These are phyloP conservation scores for Ennomos quercinarius DNA, from an alignment of 2,888 invertebrate genomes.

Conservation along the genomic window DNA sequence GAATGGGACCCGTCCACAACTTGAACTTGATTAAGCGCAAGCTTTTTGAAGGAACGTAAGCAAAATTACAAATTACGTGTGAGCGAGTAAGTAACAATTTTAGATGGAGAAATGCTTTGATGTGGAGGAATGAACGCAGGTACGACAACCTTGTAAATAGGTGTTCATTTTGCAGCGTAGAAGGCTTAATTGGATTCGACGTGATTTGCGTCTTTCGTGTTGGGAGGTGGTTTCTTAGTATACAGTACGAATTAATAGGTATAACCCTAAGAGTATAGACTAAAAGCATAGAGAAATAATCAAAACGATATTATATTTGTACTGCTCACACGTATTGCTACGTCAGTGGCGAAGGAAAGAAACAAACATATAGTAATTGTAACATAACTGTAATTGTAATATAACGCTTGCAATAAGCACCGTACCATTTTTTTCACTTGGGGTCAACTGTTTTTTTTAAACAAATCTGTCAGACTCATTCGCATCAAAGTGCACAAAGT, in stretches of 20 bases:
- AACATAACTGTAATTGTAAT: too few species aligned
- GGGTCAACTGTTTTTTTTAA: too few species aligned
- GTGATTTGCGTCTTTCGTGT: conserved; percentile 15
- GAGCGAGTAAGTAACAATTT: conserved; percentile 4
- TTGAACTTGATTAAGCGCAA: conserved; percentile 23
- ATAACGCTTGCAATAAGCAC: too few species aligned
- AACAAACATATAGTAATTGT: too few species aligned
- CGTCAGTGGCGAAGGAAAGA: too few species aligned
- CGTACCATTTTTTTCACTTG: too few species aligned
- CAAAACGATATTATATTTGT: too few species aligned
- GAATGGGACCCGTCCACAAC: conserved; percentile 10
- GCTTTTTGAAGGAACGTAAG: conserved; percentile 12
- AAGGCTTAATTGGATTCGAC: conserved; percentile 22
- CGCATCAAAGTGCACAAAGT: too few species aligned
- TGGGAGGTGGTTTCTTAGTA: conserved; percentile 5
- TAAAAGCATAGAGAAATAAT: too few species aligned
- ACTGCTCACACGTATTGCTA: too few species aligned
- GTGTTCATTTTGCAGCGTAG: conserved; percentile 18
- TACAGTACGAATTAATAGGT: not conserved
- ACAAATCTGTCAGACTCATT: too few species aligned
- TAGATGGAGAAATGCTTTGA: conserved; percentile 16
- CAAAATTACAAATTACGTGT: conserved; percentile 25
- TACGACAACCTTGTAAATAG: conserved; percentile 25
- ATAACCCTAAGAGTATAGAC: too few species aligned
- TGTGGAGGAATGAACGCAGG: conserved; percentile 2